These are phyloP conservation scores for Penaeus chinensis DNA, from an alignment of 1,140 invertebrate species.

Conservation along the genomic window DNA sequence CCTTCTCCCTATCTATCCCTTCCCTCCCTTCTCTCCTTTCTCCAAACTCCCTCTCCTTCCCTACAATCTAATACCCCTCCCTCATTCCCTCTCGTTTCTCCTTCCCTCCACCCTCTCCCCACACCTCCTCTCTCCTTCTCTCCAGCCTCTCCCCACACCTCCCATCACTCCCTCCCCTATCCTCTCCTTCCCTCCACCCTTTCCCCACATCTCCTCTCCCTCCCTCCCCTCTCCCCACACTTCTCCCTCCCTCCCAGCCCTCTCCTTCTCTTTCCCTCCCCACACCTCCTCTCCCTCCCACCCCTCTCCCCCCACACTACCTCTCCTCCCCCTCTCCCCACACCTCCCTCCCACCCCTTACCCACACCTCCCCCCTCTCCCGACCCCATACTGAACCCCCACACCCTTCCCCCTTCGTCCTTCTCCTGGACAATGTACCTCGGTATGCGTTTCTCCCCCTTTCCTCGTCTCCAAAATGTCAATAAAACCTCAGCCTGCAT, in stretches of 20 bases:
- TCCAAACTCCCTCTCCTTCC: background rate
- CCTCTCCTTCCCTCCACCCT: background rate
- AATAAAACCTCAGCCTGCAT: background rate
- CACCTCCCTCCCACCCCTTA: background rate
- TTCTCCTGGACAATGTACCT: no score
- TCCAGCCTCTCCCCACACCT: background rate
- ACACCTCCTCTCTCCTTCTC: no score
- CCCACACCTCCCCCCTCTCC: background rate
- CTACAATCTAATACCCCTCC: background rate
- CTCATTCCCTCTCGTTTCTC: background rate
- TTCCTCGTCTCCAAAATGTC: no score
- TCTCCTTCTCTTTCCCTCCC: background rate
- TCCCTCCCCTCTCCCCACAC: background rate
- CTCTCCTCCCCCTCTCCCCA: background rate
- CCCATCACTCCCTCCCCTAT: background rate
- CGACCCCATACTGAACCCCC: no score
- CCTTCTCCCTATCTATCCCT: background rate
- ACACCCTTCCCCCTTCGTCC: no score
- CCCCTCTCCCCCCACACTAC: background rate
- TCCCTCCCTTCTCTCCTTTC: background rate
- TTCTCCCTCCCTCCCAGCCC: background rate
- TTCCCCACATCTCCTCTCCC: background rate
- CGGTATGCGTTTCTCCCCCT: no score
- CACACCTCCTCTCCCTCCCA: background rate
- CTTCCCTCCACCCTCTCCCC: background rate